A percentile compares a stretch with the other conserved stretches of the same genome.
These are phyloP conservation scores for Agonopterix subpropinquella DNA, from an alignment of 2,888 invertebrate genomes.

Conservation along the genomic window DNA sequence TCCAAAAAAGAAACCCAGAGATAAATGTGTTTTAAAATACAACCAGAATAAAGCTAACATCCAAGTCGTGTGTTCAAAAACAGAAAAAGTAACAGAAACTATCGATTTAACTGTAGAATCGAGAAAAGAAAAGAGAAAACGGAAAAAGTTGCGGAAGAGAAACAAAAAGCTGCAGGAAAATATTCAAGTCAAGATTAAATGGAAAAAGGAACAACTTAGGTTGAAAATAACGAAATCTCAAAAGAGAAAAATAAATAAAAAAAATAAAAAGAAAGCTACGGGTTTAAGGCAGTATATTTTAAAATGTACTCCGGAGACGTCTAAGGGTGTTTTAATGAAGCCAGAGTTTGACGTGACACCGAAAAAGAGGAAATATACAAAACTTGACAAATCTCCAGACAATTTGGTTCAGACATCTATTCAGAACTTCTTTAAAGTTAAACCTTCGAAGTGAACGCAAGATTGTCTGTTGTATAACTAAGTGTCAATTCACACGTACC, in stretches of 20 bases:
- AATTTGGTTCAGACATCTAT: slow-evolving; percentile 51
- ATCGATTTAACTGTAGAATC: slow-evolving; percentile 8
- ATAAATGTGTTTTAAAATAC: slow-evolving; percentile 2
- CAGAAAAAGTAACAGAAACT: slow-evolving; percentile 12
- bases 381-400: slow-evolving; percentile 34
- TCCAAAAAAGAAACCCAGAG: not conserved
- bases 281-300: slow-evolving; percentile 44
- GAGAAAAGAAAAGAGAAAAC: slow-evolving; percentile 4
- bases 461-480: not conserved
- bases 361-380: slow-evolving; percentile 30
- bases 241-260: slow-evolving; percentile 14
- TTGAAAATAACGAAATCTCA: slow-evolving; percentile 31
- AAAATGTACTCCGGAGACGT: slow-evolving; percentile 27
- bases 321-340: slow-evolving; percentile 22
- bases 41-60: slow-evolving; percentile 6
- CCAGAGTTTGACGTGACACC: slow-evolving; percentile 33
- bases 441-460: not conserved
- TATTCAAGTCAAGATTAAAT: slow-evolving; percentile 44
- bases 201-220: slow-evolving; percentile 30
- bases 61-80: not conserved
- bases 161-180: slow-evolving; percentile 12
- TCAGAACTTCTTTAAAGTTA: slow-evolving; percentile 41
- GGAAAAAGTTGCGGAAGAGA: slow-evolving; percentile 10
- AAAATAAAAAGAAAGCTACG: slow-evolving; percentile 3
- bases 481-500: too few species aligned